These are phyloP conservation scores for Astreopora myriophthalma DNA, from an alignment of 64 coral and sea anemone species.

Conservation along the genomic window DNA sequence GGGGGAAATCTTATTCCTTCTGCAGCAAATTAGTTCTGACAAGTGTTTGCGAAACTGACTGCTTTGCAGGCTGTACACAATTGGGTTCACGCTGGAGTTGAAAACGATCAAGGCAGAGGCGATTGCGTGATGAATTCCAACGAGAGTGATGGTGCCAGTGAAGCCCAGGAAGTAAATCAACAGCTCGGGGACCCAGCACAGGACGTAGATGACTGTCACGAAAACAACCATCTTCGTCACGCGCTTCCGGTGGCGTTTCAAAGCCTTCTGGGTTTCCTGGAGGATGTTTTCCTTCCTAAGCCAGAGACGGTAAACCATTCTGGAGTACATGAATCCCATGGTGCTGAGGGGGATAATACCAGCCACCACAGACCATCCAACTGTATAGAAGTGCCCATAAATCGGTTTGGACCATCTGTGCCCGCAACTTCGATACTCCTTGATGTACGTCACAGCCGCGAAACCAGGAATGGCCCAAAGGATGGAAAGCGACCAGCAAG, in stretches of 20 bases:
- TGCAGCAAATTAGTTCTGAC: constrained; percentile 18
- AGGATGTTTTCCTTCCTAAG: constrained; percentile 30
- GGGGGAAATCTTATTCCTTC: background rate
- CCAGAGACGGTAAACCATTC: constrained; percentile 59
- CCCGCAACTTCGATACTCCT: constrained; percentile 7
- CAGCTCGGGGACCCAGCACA: constrained; percentile 67
- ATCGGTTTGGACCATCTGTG: constrained; percentile 66
- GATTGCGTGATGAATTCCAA: constrained; percentile 34
- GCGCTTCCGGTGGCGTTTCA: constrained; percentile 55
- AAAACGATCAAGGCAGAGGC: constrained; percentile 54
- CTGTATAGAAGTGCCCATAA: constrained; percentile 45
- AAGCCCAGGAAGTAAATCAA: constrained; percentile 61
- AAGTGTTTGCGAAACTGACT: constrained; percentile 57
- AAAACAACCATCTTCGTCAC: constrained; percentile 67
- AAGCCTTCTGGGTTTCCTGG: constrained; percentile 36
- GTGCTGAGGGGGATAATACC: constrained; percentile 61
- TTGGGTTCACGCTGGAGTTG: constrained; percentile 65
- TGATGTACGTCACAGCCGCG: constrained; percentile 27
- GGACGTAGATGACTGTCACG: constrained; percentile 49
- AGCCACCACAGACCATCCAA: constrained; percentile 75
- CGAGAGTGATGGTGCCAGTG: constrained; percentile 21
- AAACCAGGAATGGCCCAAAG: constrained; percentile 59
- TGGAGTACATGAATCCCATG: constrained; percentile 62
- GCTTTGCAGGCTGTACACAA: constrained; percentile 65
- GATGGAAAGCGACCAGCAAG: constrained; percentile 60